Evolutionary conservation across 2,797 vertebrate species (phyloP).

Genomic region (Rhabdomys pumilio): DNA sequence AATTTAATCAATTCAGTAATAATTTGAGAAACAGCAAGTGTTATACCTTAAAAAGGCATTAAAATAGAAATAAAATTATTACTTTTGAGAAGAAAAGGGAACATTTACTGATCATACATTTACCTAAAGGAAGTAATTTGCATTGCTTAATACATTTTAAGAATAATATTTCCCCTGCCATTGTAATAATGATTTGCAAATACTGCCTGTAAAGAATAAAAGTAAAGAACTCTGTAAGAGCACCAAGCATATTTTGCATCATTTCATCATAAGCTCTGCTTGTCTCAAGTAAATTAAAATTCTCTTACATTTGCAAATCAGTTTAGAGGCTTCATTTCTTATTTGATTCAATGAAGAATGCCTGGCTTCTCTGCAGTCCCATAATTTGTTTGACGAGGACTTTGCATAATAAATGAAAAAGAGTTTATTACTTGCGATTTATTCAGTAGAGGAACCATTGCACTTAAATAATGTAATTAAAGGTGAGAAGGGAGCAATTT

Average conservation of each 20-base stretch:
- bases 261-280: constrained; percentile 48
- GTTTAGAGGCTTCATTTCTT: constrained; percentile 48
- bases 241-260: not conserved
- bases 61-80: not conserved
- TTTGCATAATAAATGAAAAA: constrained; percentile 86
- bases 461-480: constrained; percentile 87
- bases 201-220: constrained; percentile 8
- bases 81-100: constrained; percentile 31
- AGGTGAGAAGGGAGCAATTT: constrained; percentile 86
- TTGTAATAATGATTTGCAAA: constrained; percentile 51
- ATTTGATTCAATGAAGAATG: constrained; percentile 80
- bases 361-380: constrained; percentile 50
- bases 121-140: not conserved
- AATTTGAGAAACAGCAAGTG: constrained; percentile 66
- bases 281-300: constrained; percentile 74
- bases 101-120: not conserved
- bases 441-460: constrained; percentile 78
- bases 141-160: not conserved
- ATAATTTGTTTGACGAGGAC: constrained; percentile 83
- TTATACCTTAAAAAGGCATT: not conserved
- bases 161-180: not conserved
- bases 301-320: constrained; percentile 51
- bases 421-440: constrained; percentile 81
- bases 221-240: constrained; percentile 38
- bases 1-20: constrained; percentile 39